phyloP scores from a whole-genome alignment of 2,888 invertebrate genomes.

The Drosophila koepferae region DNA sequence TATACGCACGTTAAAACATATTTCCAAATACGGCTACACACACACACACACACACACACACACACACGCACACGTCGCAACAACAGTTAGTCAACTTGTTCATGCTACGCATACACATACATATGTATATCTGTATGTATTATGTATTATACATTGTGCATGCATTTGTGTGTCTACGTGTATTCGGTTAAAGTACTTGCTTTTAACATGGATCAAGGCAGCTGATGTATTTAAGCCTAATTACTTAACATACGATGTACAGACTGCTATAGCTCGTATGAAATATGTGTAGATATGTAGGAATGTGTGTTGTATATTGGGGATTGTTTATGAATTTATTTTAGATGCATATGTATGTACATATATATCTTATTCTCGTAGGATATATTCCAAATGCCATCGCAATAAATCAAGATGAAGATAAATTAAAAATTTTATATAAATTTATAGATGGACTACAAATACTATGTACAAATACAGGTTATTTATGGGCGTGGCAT shows the following conservation, averaged over 20 bases:
- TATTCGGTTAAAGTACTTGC: slow-evolving; percentile 2
- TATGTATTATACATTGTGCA: not conserved
- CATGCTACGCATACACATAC: not conserved
- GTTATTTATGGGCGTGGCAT: not conserved
- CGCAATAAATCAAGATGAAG: not conserved
- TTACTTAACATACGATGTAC: not conserved
- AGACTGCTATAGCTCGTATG: not conserved
- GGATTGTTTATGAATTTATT: not conserved
- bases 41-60: not conserved
- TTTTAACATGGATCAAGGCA: not conserved
- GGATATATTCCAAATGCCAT: not conserved
- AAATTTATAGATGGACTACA: not conserved
- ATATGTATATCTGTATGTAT: not conserved
- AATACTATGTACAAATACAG: not conserved
- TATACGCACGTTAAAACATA: slow-evolving; percentile 4
- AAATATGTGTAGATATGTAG: no score
- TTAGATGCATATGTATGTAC: not conserved
- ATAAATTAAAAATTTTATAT: no score
- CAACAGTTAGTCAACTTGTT: not conserved
- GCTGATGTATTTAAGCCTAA: slow-evolving; percentile 1
- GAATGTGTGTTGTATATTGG: no score
- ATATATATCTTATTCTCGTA: not conserved
- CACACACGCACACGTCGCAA: not conserved
- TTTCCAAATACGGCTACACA: slow-evolving; percentile 2
- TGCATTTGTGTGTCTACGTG: not conserved